Conservation (phyloP, 2,797 vertebrate species). For the Sciaenops ocellatus region DNA sequence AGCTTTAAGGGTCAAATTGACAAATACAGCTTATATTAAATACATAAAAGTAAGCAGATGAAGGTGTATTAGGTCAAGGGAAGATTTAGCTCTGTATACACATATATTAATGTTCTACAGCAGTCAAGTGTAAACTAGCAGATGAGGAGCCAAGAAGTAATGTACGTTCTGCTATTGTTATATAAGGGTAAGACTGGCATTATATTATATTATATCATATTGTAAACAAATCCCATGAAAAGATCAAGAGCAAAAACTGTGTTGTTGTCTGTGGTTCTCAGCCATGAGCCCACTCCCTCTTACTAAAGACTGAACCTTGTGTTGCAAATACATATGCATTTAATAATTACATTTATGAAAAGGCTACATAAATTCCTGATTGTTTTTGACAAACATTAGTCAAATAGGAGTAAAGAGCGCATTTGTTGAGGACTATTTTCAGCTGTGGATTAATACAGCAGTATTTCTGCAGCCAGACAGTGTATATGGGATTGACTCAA, state of each 20-base stretch:
- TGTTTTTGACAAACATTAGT: neutral
- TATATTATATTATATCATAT: neutral
- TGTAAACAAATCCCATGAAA: neutral
- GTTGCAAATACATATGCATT: neutral
- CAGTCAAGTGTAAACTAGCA: neutral
- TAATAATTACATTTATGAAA: neutral
- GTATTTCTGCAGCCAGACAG: neutral
- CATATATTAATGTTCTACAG: neutral
- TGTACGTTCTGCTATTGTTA: neutral
- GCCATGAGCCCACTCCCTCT: neutral
- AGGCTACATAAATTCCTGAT: neutral
- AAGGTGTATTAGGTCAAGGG: neutral
- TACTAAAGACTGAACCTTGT: neutral
- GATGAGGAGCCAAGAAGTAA: neutral
- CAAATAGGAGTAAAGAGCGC: neutral
- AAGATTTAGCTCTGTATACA: neutral
- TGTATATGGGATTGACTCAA: neutral
- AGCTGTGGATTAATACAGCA: neutral
- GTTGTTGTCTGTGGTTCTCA: neutral
- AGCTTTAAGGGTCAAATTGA: constrained; percentile 8
- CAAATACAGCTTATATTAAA: constrained; percentile 8
- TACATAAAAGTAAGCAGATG: constrained; percentile 11
- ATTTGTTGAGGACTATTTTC: neutral
- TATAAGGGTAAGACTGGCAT: neutral
- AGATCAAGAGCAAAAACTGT: neutral